Evolutionary conservation across 2,113 vertebrate species (phyloP), one percentile per base, ranked within the genome.

Genomic region (Neomonachus schauinslandi): DNA sequence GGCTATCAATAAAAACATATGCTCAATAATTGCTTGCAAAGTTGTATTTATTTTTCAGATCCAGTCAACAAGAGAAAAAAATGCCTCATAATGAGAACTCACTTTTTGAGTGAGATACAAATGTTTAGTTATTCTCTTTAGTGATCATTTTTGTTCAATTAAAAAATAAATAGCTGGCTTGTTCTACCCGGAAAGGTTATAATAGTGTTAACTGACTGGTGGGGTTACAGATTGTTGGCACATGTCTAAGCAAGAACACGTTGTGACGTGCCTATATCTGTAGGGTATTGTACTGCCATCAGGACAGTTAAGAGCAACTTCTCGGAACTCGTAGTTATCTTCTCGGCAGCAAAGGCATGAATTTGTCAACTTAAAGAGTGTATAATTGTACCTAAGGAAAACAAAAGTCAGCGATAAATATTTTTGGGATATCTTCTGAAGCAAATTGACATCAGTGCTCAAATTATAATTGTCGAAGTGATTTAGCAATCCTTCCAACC

Each of bases 31-130:
- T 94, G 57, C n/a, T 77, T 97, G 83, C 36, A 96, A 97, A 93
- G 24, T 33, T 76, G 36, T 72, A 19, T 98, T 98, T 98, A 96
- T 98, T 98, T 96, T 95, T 86, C 22, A 96, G 46, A 61, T 46
- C 15, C n/a, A 36, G 46, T 63, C 46, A 49, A 57, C 28, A 80
- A 76, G 72, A 83, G 28, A 92, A 83, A 3, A 65, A 21, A 96
- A 59, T 9, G 9, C 26, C 9, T 84, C 21, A 79, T 21, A 77
- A 15, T 36, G 71, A 86, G 22, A 85, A 69, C 31, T 91, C 15
- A 65, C 36, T 85, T 82, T 92, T 77, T 89, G 61, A 95, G 33
- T 8, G 28, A 84, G 61, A 87, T 77, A 76, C 36, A 72, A 19
- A 42, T 33, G 5, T 76, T 61, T 46, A 51, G 26, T 59, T 85